Base-by-base conservation (phyloP, 2,888 invertebrate genomes). In the Coremacera marginata region DNA sequence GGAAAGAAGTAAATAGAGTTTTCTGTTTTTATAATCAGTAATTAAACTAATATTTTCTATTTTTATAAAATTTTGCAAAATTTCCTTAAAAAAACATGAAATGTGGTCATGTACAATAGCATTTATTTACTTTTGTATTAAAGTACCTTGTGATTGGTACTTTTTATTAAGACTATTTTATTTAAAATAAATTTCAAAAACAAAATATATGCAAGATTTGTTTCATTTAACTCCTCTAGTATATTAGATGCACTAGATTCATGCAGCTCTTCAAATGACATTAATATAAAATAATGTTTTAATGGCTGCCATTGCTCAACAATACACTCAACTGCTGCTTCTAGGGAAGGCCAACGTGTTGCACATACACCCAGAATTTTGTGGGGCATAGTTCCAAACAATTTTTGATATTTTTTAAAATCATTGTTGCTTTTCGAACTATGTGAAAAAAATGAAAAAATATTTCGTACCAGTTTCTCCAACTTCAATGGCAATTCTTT, bases 281-380 rank as follows among this genome's bases (percentile, higher is more conserved):
- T n/a, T n/a, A n/a, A n/a, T n/a, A n/a, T n/a, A n/a, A 72, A 72
- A 37, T 72, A 72, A 8, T 72, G 37, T 8, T 27, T 55, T 34
- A 72, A 57, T 16, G 71, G 57, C 52, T 27, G 0, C 57, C 71
- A 57, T 37, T 71, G 71, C 3, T 71, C 31, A 31, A 71, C 5
- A 71, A 52, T 8, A 7, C 37, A 1, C 8, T 7, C 37, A 37
- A 37, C 5, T 4, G 8, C 37, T 37, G 8, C 8, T 37, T 37
- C 5, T 37, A 37, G 7, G 5, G 37, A 37, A 37, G 7, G 37
- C 60, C 71, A 72, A 5, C 60, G 55, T 16, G 60, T 72, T 3
- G 9, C 19, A 7, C 37, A 19, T 16, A 34, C 5, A 2, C 9
- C 52, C 16, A 72, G 52, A 16, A 72, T 57, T n/a, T 71, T 57